A percentile compares a stretch with the other conserved stretches of the same genome.
Conservation (phyloP, 2,797 vertebrate genomes). For the Vireo griseus region DNA sequence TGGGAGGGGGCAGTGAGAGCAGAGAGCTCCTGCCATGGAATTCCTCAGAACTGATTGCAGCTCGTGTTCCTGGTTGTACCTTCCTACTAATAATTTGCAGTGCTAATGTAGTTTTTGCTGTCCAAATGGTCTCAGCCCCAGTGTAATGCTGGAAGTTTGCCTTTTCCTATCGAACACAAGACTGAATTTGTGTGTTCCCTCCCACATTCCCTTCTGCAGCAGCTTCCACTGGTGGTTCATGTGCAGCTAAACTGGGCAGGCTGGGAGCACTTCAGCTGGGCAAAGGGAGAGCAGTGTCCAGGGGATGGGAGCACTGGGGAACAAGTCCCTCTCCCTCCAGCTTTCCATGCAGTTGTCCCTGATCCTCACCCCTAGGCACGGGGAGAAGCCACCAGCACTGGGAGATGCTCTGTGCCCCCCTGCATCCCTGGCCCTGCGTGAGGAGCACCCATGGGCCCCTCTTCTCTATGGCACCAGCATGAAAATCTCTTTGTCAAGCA, state of each 20-base stretch:
- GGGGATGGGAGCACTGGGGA: not conserved
- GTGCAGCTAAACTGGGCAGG: not conserved
- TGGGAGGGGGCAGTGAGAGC: slow-evolving; percentile 29
- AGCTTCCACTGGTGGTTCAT: not conserved
- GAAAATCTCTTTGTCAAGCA: not conserved
- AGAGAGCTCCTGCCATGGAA: slow-evolving; percentile 20
- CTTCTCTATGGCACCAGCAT: not conserved
- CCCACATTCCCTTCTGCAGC: not conserved
- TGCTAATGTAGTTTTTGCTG: slow-evolving; percentile 19
- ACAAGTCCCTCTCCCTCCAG: not conserved
- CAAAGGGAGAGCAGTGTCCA: not conserved
- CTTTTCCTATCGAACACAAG: not conserved
- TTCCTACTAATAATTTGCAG: slow-evolving; percentile 40
- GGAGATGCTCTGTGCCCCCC: fast-evolving
- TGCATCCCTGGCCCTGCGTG: fast-evolving
- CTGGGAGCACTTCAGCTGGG: not conserved
- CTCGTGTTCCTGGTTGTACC: slow-evolving; percentile 14
- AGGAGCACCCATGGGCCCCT: not conserved
- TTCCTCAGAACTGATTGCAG: slow-evolving; percentile 35
- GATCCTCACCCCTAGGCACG: fast-evolving
- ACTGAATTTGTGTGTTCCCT: not conserved
- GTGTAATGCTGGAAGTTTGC: not conserved
- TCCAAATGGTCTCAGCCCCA: slow-evolving; percentile 3
- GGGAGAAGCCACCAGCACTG: fast-evolving
- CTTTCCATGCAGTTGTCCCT: not conserved